Conservation (phyloP, 2,797 vertebrate species). For the Artibeus lituratus region DNA sequence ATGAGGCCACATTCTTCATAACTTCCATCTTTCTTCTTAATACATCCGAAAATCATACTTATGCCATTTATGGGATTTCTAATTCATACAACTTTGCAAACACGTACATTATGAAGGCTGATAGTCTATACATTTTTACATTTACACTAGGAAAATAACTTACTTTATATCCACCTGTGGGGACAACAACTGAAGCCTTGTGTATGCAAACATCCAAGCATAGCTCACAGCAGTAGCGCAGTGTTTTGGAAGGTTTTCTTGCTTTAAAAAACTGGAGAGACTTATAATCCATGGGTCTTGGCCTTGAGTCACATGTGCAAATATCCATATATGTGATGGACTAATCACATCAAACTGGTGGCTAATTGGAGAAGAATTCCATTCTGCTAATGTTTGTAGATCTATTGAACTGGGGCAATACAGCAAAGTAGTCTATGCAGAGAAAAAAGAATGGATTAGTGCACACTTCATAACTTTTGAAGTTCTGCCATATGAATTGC, state of each 20-base stretch:
- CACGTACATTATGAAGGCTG: background rate
- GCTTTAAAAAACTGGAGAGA: conserved; percentile 97
- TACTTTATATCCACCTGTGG: conserved; percentile 99
- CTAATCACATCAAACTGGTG: conserved; percentile 99
- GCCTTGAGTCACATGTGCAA: conserved; percentile 98
- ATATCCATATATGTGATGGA: conserved; percentile 99
- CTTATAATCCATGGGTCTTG: conserved; percentile 99
- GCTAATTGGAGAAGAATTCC: conserved; percentile 98
- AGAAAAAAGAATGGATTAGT: conserved; percentile 12
- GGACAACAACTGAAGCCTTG: conserved; percentile 94
- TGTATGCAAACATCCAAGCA: conserved; percentile 98
- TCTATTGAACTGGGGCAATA: conserved; percentile 98
- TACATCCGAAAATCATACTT: background rate
- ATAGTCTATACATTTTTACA: background rate
- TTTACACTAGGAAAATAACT: conserved; percentile 69
- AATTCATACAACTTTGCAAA: background rate
- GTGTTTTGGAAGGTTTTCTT: conserved; percentile 96
- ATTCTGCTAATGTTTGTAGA: conserved; percentile 95
- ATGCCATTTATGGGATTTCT: background rate
- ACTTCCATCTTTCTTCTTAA: background rate
- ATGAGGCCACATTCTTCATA: background rate
- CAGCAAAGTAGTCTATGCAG: conserved; percentile 91
- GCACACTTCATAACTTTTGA: background rate
- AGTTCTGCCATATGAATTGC: background rate
- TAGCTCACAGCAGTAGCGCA: conserved; percentile 96